phyloP scores from a whole-genome alignment of 2,888 invertebrate species.

The Ornithoptera alexandrae region DNA sequence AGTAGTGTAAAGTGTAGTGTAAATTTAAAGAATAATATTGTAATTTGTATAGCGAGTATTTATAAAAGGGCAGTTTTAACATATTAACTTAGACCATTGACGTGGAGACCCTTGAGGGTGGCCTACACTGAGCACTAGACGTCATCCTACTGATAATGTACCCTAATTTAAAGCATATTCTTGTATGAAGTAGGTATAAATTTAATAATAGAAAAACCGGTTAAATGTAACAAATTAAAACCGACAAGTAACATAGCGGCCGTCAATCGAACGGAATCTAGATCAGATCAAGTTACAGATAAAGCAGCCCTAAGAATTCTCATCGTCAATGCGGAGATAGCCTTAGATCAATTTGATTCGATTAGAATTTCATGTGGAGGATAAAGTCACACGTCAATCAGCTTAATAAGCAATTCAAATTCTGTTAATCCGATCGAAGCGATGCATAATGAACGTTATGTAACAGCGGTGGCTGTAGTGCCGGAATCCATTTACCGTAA shows the following conservation, averaged over 20 bases:
- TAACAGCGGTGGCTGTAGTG: constrained; percentile 45
- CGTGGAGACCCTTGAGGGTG: too few relatives aligned
- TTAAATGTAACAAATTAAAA: constrained; percentile 52
- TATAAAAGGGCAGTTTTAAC: too few relatives aligned
- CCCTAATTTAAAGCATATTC: too few relatives aligned
- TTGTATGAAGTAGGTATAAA: constrained; percentile 8
- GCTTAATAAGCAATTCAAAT: constrained; percentile 74
- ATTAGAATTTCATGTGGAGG: constrained; percentile 39
- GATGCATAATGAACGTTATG: constrained; percentile 48
- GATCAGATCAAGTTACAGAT: constrained; percentile 54
- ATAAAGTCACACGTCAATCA: constrained; percentile 67
- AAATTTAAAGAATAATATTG: too few relatives aligned
- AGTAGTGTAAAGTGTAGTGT: too few relatives aligned
- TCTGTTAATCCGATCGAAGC: constrained; percentile 66
- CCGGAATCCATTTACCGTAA: constrained; percentile 39
- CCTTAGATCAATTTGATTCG: constrained; percentile 30
- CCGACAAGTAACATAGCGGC: constrained; percentile 45
- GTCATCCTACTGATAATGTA: too few relatives aligned
- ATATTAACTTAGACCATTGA: too few relatives aligned
- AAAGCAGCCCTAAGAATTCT: constrained; percentile 38
- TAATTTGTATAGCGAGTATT: too few relatives aligned
- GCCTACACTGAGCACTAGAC: too few relatives aligned
- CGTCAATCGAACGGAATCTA: constrained; percentile 51
- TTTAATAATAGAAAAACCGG: constrained; percentile 37
- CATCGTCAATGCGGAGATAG: constrained; percentile 25